Base-by-base conservation (phyloP, 1,140 invertebrate species). In the Lordiphosa stackelbergi region DNA sequence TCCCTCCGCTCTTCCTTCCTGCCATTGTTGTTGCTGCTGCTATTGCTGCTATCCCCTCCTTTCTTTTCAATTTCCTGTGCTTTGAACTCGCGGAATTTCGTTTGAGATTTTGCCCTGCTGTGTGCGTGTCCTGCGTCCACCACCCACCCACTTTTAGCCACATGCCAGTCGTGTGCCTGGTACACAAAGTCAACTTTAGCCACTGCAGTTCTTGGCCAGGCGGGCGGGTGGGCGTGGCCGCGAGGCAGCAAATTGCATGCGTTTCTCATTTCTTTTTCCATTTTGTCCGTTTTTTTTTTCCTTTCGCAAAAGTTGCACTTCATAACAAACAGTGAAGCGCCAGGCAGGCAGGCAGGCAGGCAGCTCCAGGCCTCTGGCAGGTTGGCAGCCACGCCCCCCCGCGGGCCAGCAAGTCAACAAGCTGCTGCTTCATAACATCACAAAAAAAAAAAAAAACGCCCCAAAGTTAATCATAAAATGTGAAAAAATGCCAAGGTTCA, bases 31-130 rank as follows among this genome's bases (percentile, higher is more conserved):
- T 47, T 42, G n/a, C n/a, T n/a, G n/a, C 11, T 24, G 16, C 41
- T 7, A 13, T 36, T 69, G 51, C 40, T 59, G 11, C 11, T 42
- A n/a, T 42, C 35, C 47, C 35, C 47, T 45, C 47, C 40, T 52
- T 52, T 36, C 53, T 52, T 68, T 75, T 64, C 62, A 81, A 79
- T 83, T 83, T 75, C 75, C 71, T 81, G 75, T 56, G 49, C 56
- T 79, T 79, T 79, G 75, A 81, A 69, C 48, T 64, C 43, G 60
- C 42, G 35, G 28, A 8, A 31, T 74, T 71, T 79, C 54, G 35
- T 71, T 74, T 63, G 42, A 74, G 66, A 69, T 81, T 69, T 65
- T 52, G 55, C 65, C 28, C 48, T 35, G 49, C 43, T 61, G 57
- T 46, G 61, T 38, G 51, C 53, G 24, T 66, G 56, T n/a, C 13